These are phyloP conservation scores for Clostera curtula DNA, from an alignment of 2,888 invertebrate species.

Conservation along the genomic window DNA sequence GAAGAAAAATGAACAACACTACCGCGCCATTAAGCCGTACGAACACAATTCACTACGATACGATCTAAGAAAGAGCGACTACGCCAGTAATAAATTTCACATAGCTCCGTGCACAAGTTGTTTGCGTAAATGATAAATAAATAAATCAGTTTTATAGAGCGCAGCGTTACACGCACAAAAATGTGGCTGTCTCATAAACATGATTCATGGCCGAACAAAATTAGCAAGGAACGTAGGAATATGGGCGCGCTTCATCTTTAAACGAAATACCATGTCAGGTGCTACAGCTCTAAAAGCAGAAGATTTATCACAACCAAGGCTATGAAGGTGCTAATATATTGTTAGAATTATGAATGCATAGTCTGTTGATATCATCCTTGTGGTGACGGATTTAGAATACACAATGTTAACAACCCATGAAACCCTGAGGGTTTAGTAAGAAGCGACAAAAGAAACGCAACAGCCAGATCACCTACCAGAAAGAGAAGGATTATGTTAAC, in stretches of 20 bases:
- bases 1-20: no score
- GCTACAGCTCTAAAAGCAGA: conserved; percentile 40
- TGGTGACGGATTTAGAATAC: no score
- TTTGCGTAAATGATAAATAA: conserved; percentile 28
- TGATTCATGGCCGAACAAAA: conserved; percentile 57
- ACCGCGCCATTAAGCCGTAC: no score
- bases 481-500: no score
- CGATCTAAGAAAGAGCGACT: not conserved
- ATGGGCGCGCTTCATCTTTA: conserved; percentile 50
- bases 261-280: conserved; percentile 69
- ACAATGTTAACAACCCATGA: no score
- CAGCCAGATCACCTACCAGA: no score
- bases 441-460: no score
- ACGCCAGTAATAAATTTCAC: conserved; percentile 4
- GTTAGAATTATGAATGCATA: no score
- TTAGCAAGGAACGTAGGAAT: conserved; percentile 48
- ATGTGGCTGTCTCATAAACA: conserved; percentile 52
- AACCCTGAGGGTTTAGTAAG: no score
- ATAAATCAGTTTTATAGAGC: conserved; percentile 43
- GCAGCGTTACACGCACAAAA: conserved; percentile 42
- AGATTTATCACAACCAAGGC: conserved; percentile 58
- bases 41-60: no score
- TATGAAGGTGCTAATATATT: conserved; percentile 56
- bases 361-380: no score
- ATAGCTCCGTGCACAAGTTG: conserved; percentile 14